These are phyloP conservation scores for Oppia nitens DNA, from an alignment of 1,140 invertebrate species.

Conservation along the genomic window DNA sequence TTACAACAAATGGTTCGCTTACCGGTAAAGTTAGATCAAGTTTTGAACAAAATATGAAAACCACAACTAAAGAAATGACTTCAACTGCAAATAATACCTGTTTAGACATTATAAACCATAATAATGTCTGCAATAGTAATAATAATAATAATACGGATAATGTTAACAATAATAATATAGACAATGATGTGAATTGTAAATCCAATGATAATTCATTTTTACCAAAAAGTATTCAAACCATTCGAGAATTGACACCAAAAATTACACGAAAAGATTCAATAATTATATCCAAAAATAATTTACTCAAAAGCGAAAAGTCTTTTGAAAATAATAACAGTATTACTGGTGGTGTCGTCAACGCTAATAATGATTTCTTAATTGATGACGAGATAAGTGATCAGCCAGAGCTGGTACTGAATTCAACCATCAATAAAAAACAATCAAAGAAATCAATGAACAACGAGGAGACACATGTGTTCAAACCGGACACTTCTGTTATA, in stretches of 20 bases:
- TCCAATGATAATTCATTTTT: neutral
- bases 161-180: neutral
- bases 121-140: too few relatives aligned
- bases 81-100: too few relatives aligned
- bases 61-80: too few relatives aligned
- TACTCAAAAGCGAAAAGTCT: neutral
- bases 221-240: neutral
- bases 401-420: slow-evolving; percentile 43
- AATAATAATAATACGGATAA: neutral
- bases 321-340: neutral
- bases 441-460: neutral
- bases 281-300: neutral
- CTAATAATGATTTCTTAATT: slow-evolving; percentile 52
- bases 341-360: slow-evolving; percentile 18
- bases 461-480: neutral
- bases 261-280: neutral
- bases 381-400: slow-evolving; percentile 82
- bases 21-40: too few relatives aligned
- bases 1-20: too few relatives aligned
- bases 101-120: too few relatives aligned
- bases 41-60: too few relatives aligned
- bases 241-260: neutral
- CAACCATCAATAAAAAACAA: neutral
- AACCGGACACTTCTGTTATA: neutral
- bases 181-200: neutral